These are phyloP conservation scores for Stenurella melanura DNA, from an alignment of 2,888 invertebrate genomes.

Conservation along the genomic window DNA sequence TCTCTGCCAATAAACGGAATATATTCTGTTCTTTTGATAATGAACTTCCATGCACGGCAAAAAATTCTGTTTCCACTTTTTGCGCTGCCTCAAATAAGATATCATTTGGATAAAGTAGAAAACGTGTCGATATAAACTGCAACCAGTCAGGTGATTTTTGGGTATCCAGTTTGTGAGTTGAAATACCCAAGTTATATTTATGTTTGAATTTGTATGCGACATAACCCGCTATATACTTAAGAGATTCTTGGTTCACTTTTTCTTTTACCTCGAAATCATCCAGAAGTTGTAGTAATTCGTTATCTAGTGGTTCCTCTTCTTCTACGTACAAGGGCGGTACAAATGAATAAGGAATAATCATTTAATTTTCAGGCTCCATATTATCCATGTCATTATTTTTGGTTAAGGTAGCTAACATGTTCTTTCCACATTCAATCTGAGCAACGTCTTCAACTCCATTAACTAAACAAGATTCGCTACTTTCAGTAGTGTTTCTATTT, in stretches of 20 bases:
- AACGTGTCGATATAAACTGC: constrained; percentile 35
- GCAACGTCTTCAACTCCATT: background rate
- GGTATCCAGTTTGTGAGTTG: constrained; percentile 20
- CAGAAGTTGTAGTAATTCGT: background rate
- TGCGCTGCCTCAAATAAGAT: constrained; percentile 36
- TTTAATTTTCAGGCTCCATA: too few species aligned
- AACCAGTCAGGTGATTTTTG: constrained; percentile 18
- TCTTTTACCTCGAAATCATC: constrained; percentile 13
- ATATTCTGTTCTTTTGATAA: constrained; percentile 34
- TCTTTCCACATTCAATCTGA: background rate
- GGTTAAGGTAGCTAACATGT: background rate
- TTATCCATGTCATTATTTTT: background rate
- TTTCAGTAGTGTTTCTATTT: background rate
- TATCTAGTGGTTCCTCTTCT: background rate
- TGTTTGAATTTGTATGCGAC: constrained; percentile 43
- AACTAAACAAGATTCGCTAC: background rate
- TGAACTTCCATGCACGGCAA: constrained; percentile 33
- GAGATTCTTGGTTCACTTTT: constrained; percentile 18
- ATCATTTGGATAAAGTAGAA: constrained; percentile 37
- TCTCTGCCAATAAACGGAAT: background rate
- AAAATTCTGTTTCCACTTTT: constrained; percentile 20
- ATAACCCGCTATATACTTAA: constrained; percentile 14
- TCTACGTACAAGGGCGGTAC: background rate
- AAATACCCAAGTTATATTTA: constrained; percentile 40
- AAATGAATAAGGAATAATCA: background rate